These are phyloP conservation scores for Pandemis heparana DNA, from an alignment of 2,888 invertebrate genomes.

Conservation along the genomic window DNA sequence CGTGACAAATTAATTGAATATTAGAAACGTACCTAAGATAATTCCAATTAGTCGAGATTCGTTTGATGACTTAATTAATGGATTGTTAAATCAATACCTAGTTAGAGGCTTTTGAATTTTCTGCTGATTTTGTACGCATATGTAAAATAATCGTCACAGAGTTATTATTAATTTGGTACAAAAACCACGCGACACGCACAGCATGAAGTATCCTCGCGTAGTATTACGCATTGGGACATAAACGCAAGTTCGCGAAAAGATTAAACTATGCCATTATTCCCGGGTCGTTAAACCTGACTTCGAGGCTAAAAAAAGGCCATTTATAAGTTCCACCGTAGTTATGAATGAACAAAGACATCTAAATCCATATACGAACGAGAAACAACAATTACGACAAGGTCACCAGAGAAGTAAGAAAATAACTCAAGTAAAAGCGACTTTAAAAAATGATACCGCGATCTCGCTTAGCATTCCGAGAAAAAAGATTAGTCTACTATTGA, in stretches of 20 bases:
- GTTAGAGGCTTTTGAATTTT: background rate
- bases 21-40: background rate
- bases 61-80: conserved; percentile 4
- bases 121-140: conserved; percentile 2
- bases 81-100: background rate
- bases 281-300: conserved; percentile 33
- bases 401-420: conserved; percentile 41
- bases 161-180: background rate
- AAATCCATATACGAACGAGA: conserved; percentile 37
- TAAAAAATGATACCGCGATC: conserved; percentile 1
- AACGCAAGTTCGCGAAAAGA: conserved; percentile 18
- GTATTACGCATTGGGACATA: conserved; percentile 8
- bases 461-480: conserved; percentile 11
- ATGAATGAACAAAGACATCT: conserved; percentile 47
- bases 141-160: conserved; percentile 3
- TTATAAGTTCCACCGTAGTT: conserved; percentile 21
- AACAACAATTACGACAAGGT: conserved; percentile 45
- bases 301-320: conserved; percentile 29
- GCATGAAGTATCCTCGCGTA: conserved; percentile 4
- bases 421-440: conserved; percentile 43
- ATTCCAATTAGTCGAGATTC: conserved; percentile 3
- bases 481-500: conserved; percentile 7
- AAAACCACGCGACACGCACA: background rate
- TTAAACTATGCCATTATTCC: conserved; percentile 32
- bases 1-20: conserved; percentile 1